A percentile compares a stretch with the other conserved stretches of the same genome.
Conservation (phyloP, 2,888 invertebrate genomes). For the Macaria liturata region DNA sequence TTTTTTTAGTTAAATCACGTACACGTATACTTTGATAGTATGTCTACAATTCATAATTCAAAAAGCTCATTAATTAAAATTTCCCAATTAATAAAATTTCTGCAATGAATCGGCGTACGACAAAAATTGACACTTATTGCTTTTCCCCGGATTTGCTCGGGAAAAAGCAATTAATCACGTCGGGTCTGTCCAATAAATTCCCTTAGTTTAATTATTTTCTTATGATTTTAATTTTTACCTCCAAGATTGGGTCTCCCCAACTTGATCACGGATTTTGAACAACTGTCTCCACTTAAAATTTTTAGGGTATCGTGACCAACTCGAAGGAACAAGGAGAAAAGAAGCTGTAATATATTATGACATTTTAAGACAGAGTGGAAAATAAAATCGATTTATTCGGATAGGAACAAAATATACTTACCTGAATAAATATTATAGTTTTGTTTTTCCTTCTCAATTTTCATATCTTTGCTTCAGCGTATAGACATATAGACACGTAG, state of each 20-base stretch:
- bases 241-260: constrained; percentile 37
- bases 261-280: constrained; percentile 52
- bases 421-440: no score
- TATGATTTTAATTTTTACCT: constrained; percentile 81
- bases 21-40: no score
- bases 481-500: no score
- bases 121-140: constrained; percentile 83
- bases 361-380: no score
- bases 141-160: constrained; percentile 63
- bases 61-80: constrained; percentile 57
- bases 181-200: constrained; percentile 80
- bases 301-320: constrained; percentile 32
- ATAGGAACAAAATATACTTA: no score
- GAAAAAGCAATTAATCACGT: constrained; percentile 81
- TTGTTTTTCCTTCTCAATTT: no score
- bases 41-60: neutral
- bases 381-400: no score
- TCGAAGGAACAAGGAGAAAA: no score
- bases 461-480: no score
- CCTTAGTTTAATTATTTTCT: constrained; percentile 83
- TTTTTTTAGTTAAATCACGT: no score
- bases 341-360: no score
- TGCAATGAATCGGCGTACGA: constrained; percentile 60
- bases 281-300: constrained; percentile 69
- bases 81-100: constrained; percentile 65